phyloP scores from a whole-genome alignment of 1,140 invertebrate genomes.

The Bombus pascuorum region DNA sequence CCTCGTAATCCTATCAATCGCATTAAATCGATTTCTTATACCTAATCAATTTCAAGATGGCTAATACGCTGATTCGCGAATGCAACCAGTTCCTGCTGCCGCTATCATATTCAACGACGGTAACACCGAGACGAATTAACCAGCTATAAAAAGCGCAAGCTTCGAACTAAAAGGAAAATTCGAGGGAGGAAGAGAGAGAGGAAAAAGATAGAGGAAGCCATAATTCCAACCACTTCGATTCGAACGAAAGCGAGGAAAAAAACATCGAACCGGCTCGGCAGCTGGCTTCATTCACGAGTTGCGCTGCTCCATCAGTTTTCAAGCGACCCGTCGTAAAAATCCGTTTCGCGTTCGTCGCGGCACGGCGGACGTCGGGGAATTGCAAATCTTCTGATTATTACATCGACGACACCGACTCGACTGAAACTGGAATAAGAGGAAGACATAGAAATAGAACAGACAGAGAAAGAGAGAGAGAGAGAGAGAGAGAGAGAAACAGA shows the following conservation, averaged over 20 bases:
- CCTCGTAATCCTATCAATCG: background rate
- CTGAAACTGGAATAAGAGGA: too few relatives aligned
- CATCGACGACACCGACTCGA: constrained; percentile 16
- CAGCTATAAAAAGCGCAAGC: background rate
- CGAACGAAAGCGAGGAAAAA: background rate
- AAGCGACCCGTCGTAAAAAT: constrained; percentile 8
- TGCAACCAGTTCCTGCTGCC: too few relatives aligned
- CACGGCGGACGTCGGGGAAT: constrained; percentile 27
- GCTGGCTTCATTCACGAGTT: constrained; percentile 21
- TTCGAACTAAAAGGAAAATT: background rate
- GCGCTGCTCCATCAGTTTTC: constrained; percentile 19
- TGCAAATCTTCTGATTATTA: constrained; percentile 45
- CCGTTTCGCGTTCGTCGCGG: constrained; percentile 1
- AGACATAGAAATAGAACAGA: too few relatives aligned
- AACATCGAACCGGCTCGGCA: background rate
- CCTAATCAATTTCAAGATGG: background rate
- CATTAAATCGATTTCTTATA: background rate
- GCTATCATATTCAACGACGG: background rate
- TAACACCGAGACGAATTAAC: background rate
- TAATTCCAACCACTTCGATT: constrained; percentile 7
- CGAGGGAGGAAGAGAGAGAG: background rate
- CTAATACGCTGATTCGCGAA: background rate
- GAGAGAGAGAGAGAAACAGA: background rate
- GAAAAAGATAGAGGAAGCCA: background rate
- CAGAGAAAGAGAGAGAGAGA: background rate